These are phyloP conservation scores for Picus viridis DNA, from an alignment of 2,797 vertebrate species.

Conservation along the genomic window DNA sequence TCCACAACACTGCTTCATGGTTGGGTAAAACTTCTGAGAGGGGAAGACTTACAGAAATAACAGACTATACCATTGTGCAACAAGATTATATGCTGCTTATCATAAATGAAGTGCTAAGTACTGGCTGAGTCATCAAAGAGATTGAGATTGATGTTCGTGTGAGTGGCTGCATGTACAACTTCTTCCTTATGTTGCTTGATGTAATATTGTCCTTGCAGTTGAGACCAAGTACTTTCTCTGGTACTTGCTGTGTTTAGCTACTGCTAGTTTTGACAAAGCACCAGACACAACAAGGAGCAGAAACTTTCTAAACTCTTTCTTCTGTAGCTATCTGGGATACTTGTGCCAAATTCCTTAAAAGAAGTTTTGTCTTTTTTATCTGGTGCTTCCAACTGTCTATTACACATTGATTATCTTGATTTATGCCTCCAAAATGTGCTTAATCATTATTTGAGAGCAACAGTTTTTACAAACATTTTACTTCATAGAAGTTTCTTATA, in stretches of 20 bases:
- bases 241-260: constrained; percentile 6
- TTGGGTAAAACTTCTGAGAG: constrained; percentile 53
- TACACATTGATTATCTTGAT: background rate
- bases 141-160: background rate
- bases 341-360: background rate
- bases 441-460: background rate
- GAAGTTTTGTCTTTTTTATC: background rate
- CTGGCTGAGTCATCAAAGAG: background rate
- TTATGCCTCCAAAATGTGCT: background rate
- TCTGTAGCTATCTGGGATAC: background rate
- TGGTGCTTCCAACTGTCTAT: background rate
- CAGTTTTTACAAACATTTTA: background rate
- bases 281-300: background rate
- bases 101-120: constrained; percentile 12
- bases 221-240: background rate
- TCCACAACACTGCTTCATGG: constrained; percentile 52
- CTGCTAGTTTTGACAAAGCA: background rate
- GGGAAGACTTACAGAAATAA: constrained; percentile 40
- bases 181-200: background rate
- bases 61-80: constrained; percentile 21
- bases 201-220: constrained; percentile 37
- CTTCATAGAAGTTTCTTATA: background rate
- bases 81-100: background rate
- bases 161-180: constrained; percentile 33
- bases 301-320: background rate